These are phyloP conservation scores for Macrosiphum euphorbiae DNA, from an alignment of 2,888 invertebrate species.

Conservation along the genomic window DNA sequence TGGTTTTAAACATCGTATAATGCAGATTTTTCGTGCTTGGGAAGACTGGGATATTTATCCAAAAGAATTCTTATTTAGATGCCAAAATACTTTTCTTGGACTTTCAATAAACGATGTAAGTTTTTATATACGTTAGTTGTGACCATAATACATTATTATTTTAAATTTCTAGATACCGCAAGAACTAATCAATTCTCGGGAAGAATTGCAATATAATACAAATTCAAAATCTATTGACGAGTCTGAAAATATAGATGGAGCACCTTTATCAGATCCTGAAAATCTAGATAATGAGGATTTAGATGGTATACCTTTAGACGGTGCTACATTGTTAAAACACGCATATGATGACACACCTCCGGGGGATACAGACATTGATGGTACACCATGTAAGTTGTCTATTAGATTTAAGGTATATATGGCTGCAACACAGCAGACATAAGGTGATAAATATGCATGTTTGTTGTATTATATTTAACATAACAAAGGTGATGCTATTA, in stretches of 20 bases:
- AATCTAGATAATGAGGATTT: slow-evolving; percentile 73
- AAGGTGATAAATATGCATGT: neutral
- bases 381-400: slow-evolving; percentile 74
- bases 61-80: slow-evolving; percentile 86
- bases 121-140: neutral
- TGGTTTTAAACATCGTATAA: slow-evolving; percentile 91
- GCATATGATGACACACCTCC: slow-evolving; percentile 74
- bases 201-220: slow-evolving; percentile 24
- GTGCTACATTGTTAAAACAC: slow-evolving; percentile 83
- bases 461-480: neutral
- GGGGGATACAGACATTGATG: slow-evolving; percentile 79
- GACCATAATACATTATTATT: neutral
- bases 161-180: slow-evolving; percentile 42
- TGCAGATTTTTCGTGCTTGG: slow-evolving; percentile 94
- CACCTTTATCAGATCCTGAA: slow-evolving; percentile 74
- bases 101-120: slow-evolving; percentile 70
- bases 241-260: slow-evolving; percentile 74
- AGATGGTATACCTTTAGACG: slow-evolving; percentile 81
- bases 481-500: neutral
- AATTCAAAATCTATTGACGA: slow-evolving; percentile 55
- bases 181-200: neutral
- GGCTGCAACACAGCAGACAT: neutral
- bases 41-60: slow-evolving; percentile 98
- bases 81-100: slow-evolving; percentile 94
- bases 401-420: neutral